Base-by-base conservation (phyloP, 2,888 invertebrate genomes). In the Cataglyphis cursor region DNA sequence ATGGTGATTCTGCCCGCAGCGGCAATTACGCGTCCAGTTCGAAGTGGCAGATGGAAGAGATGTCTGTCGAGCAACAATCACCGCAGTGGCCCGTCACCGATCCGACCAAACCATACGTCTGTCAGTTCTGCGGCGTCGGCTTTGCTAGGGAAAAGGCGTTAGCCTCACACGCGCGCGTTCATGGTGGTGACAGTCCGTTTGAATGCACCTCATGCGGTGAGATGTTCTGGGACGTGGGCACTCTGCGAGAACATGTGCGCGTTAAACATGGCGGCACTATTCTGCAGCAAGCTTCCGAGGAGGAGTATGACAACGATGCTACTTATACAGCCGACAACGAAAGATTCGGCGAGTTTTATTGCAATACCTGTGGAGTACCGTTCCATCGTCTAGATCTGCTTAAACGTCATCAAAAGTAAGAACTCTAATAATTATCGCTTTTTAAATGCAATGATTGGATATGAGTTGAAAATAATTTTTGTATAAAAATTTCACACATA, bases 111-210 rank as follows among this genome's bases (percentile, higher is more conserved):
- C 98, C 98, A 0, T 98, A 98, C 92, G 98, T 98, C 0, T 98
- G 98, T 90, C 97, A 97, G 89, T 96, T 96, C 88, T 97, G 97
- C 92, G 97, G 96, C 0, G 96, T 98, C 80, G 97, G 97, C 6
- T 97, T 98, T 95, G 98, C 98, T 0, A 95, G 98, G 73, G 97
- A 98, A 93, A 98, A 98, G 92, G 98, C 98, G 0, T 95, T 98
- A 35, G 96, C 97, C 76, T 97, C 98, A 0, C 98, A 98, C 93
- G 95, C 97, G 0, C 95, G 97, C 95, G 96, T 97, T 51, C 98
- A 98, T 94, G 97, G 97, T 18, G 97, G 97, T 21, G 97, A 98
- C 91, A 97, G 97, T 21, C 97, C 98, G 0, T 96, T 97, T 89
- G 98, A 98, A 92, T 98, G 98, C 93, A 96, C 96, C 59, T 96